These are phyloP conservation scores for Eulemur macaco DNA, from an alignment of 2,113 vertebrate species.

Conservation along the genomic window DNA sequence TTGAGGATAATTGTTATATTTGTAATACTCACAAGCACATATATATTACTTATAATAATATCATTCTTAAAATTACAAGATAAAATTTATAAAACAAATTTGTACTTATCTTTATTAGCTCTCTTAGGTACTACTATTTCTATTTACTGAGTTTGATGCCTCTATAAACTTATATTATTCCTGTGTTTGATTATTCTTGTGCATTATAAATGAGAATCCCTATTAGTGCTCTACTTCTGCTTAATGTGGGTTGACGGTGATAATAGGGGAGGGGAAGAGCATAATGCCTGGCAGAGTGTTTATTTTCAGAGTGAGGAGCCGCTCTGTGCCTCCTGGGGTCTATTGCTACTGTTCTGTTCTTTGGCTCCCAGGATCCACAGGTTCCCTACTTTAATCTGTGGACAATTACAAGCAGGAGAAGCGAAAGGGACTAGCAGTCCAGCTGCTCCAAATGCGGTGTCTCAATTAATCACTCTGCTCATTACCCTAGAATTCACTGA, in stretches of 20 bases:
- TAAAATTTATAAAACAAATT: constrained; percentile 39
- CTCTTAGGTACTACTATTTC: neutral
- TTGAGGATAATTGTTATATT: neutral
- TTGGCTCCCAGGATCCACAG: neutral
- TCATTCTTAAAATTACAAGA: constrained; percentile 9
- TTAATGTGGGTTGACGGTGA: neutral
- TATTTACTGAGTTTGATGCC: neutral
- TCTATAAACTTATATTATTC: neutral
- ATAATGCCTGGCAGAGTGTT: neutral
- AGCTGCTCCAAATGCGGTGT: neutral
- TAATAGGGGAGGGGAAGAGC: neutral
- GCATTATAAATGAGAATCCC: neutral
- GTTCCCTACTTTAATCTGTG: neutral
- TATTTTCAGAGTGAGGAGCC: neutral
- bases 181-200: neutral
- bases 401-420: neutral
- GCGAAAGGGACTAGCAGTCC: neutral
- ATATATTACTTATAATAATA: neutral
- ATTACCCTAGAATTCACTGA: neutral
- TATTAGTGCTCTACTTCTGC: neutral
- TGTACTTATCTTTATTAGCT: neutral
- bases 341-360: neutral
- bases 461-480: neutral
- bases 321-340: neutral
- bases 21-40: neutral